Percentiles rank a stretch among this genome's conserved stretches.
phyloP scores from a whole-genome alignment of 2,797 vertebrate species.

The Linurgus olivaceus region DNA sequence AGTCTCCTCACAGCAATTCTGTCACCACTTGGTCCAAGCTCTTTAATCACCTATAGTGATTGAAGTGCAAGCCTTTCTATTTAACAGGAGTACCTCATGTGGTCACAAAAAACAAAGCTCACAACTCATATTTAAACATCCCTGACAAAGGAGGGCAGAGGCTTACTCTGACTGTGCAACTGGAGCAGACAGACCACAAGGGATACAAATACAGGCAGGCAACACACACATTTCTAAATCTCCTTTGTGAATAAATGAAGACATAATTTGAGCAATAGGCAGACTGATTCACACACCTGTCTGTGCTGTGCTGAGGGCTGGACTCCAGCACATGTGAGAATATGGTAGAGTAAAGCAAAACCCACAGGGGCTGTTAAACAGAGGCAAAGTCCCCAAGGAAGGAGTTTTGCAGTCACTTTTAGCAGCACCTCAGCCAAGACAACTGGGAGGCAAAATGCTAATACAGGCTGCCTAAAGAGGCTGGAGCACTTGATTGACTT shows the following conservation, averaged over 20 bases:
- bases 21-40: neutral
- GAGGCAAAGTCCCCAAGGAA: neutral
- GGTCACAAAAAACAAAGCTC: neutral
- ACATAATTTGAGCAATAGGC: neutral
- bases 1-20: neutral
- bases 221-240: neutral
- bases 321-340: neutral
- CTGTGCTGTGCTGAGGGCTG: neutral
- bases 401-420: conserved; percentile 14
- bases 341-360: neutral
- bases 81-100: neutral
- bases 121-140: neutral
- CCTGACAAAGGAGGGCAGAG: neutral
- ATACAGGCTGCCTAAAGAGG: neutral
- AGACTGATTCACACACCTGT: conserved; percentile 16
- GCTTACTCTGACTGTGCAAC: neutral
- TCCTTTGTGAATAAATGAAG: conserved; percentile 20
- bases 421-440: neutral
- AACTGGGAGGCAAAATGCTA: conserved; percentile 29
- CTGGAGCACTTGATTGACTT: conserved; percentile 17
- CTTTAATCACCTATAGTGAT: neutral
- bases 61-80: conserved; percentile 17
- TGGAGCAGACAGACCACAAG: neutral
- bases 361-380: neutral
- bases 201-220: conserved; percentile 15